These are phyloP conservation scores for Ceyx margarethae DNA, from an alignment of 2,113 vertebrate species.

Conservation along the genomic window DNA sequence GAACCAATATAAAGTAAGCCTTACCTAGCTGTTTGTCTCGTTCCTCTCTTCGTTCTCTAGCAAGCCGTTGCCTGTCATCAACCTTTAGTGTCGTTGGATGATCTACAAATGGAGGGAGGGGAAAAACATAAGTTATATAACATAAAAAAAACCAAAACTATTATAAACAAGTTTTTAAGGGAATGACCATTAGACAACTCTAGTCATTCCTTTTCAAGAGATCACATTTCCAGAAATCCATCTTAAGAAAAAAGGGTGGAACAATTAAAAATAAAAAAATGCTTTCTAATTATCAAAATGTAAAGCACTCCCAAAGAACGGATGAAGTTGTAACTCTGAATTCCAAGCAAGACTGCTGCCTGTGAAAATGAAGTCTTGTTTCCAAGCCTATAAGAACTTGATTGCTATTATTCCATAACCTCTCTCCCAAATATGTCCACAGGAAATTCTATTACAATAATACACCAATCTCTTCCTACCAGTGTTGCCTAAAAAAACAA, in stretches of 20 bases:
- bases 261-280: neutral
- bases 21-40: slow-evolving; percentile 89
- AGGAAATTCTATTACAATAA: neutral
- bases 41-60: slow-evolving; percentile 89
- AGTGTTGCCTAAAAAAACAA: neutral
- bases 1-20: neutral
- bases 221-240: neutral
- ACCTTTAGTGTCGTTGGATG: slow-evolving; percentile 81
- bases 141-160: neutral
- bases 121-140: neutral
- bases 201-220: neutral
- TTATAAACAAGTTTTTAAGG: neutral
- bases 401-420: neutral
- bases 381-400: neutral
- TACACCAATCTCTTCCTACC: neutral
- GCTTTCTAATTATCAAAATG: neutral
- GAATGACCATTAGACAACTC: neutral
- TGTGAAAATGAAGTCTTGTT: neutral
- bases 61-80: slow-evolving; percentile 90
- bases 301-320: neutral
- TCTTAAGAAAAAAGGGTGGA: neutral
- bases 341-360: neutral
- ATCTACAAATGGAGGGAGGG: slow-evolving; percentile 71
- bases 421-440: neutral
- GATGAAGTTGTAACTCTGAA: neutral